Evolutionary conservation across 92 coral and sea anemone genomes (phyloP).

Genomic region (Galaxea fascicularis): DNA sequence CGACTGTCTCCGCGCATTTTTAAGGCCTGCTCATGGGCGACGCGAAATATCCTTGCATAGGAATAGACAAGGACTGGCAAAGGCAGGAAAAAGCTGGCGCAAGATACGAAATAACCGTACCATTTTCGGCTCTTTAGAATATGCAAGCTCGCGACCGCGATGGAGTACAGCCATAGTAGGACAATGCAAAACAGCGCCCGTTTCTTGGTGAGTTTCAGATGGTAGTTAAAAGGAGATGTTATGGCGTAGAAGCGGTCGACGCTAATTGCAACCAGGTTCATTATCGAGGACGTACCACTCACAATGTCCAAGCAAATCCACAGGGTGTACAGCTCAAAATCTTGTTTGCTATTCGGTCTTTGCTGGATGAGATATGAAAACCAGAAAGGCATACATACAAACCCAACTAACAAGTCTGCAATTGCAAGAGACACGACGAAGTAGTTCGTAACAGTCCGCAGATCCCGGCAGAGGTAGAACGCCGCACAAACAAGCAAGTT

Average conservation of each 20-base stretch:
- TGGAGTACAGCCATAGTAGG: slow-evolving; percentile 78
- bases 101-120: slow-evolving; percentile 75
- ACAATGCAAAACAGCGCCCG: slow-evolving; percentile 76
- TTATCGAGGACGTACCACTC: slow-evolving; percentile 84
- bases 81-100: slow-evolving; percentile 85
- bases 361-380: slow-evolving; percentile 53
- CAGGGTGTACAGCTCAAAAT: slow-evolving; percentile 57
- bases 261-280: slow-evolving; percentile 87
- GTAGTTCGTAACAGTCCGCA: slow-evolving; percentile 85
- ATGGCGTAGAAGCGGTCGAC: slow-evolving; percentile 88
- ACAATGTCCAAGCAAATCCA: slow-evolving; percentile 88
- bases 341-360: slow-evolving; percentile 49
- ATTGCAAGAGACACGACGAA: slow-evolving; percentile 83
- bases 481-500: slow-evolving; percentile 85
- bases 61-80: slow-evolving; percentile 80
- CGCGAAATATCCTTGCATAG: slow-evolving; percentile 80
- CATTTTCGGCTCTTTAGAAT: slow-evolving; percentile 45
- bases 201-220: slow-evolving; percentile 66
- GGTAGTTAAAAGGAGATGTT: slow-evolving; percentile 80
- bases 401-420: slow-evolving; percentile 87
- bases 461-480: slow-evolving; percentile 74
- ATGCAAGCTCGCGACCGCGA: slow-evolving; percentile 62
- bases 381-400: slow-evolving; percentile 90
- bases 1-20: slow-evolving; percentile 62
- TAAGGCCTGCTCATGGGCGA: slow-evolving; percentile 79